These are phyloP conservation scores for Eristalinus sepulchralis DNA, from an alignment of 2,888 invertebrate genomes.

Conservation along the genomic window DNA sequence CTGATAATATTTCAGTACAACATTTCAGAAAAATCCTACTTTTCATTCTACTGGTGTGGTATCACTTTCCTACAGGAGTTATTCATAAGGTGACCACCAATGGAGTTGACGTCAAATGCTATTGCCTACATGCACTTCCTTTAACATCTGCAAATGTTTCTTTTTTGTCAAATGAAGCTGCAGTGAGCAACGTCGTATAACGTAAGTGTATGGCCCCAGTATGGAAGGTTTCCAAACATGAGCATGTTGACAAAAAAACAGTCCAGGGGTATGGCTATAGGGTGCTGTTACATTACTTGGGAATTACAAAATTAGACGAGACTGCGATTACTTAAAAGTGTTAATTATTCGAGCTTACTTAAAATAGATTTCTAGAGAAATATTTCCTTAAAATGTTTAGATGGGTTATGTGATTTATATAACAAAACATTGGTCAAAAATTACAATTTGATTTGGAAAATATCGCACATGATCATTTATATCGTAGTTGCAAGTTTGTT, in stretches of 20 bases:
- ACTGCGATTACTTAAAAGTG: no score
- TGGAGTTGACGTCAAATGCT: background rate
- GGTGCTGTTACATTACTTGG: background rate
- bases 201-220: background rate
- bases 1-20: no score
- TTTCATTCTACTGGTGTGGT: background rate
- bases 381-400: no score
- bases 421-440: no score
- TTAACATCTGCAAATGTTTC: background rate
- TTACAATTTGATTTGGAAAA: no score
- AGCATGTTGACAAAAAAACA: background rate
- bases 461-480: no score
- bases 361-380: no score
- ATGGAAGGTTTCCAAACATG: slow-evolving; percentile 17
- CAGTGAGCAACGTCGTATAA: background rate
- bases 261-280: background rate
- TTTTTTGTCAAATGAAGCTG: slow-evolving; percentile 1
- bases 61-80: background rate
- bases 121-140: slow-evolving; percentile 1
- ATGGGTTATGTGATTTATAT: no score
- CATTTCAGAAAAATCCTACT: background rate
- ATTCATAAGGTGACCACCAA: background rate
- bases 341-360: no score
- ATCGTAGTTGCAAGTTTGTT: no score
- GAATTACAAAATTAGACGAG: background rate